phyloP scores from a whole-genome alignment of 2,888 invertebrate genomes.

The Hecatera dysodea region DNA sequence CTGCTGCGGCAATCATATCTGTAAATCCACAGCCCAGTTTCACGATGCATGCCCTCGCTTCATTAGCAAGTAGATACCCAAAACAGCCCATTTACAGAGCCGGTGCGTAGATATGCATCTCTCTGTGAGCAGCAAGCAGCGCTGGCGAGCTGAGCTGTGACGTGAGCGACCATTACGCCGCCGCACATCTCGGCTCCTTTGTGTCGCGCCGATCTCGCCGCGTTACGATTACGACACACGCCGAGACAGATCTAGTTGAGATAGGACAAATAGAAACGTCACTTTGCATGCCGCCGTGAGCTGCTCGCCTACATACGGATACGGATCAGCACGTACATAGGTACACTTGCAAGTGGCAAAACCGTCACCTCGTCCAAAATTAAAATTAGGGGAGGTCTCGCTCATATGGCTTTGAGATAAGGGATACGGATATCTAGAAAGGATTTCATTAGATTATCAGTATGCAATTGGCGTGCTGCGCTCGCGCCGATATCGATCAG shows the following conservation, averaged over 20 bases:
- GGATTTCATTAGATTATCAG: conserved; percentile 85
- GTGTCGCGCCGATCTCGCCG: conserved; percentile 86
- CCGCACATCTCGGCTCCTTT: conserved; percentile 89
- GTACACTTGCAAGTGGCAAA: conserved; percentile 81
- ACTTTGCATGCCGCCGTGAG: conserved; percentile 86
- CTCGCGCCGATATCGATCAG: conserved; percentile 82
- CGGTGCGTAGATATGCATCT: conserved; percentile 89
- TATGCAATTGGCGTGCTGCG: conserved; percentile 84
- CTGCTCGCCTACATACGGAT: conserved; percentile 80
- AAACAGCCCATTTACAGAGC: conserved; percentile 89
- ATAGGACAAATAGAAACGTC: conserved; percentile 89
- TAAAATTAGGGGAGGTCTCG: conserved; percentile 71
- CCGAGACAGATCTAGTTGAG: conserved; percentile 87
- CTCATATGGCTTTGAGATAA: conserved; percentile 53
- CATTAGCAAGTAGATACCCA: conserved; percentile 90
- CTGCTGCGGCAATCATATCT: conserved; percentile 85
- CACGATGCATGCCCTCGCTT: conserved; percentile 82
- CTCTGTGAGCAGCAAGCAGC: conserved; percentile 79
- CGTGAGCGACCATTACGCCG: conserved; percentile 86
- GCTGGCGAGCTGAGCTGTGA: conserved; percentile 80
- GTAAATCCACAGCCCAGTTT: conserved; percentile 85
- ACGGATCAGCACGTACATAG: conserved; percentile 80
- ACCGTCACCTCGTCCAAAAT: conserved; percentile 76
- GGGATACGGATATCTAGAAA: conserved; percentile 69
- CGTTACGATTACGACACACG: conserved; percentile 87